Evolutionary conservation across 2,113 vertebrate genomes (phyloP).

Genomic region (Chloebia gouldiae): DNA sequence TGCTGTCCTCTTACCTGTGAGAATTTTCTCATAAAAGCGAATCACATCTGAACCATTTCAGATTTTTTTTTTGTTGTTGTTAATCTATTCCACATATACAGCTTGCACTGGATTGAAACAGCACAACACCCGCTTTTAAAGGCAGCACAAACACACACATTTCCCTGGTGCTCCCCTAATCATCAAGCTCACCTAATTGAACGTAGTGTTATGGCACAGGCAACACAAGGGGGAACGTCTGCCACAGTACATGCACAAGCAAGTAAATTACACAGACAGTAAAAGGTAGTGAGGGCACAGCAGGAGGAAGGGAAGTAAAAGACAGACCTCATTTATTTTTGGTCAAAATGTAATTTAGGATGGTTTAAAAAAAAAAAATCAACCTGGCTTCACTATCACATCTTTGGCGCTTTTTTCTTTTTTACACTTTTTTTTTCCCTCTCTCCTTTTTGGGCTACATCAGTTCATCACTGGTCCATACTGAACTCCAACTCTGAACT

Average conservation of each 20-base stretch:
- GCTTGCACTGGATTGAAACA: constrained; percentile 31
- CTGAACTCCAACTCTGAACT: constrained; percentile 48
- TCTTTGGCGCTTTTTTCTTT: background rate
- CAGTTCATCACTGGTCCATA: constrained; percentile 25
- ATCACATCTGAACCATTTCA: background rate
- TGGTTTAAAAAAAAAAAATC: constrained; percentile 17
- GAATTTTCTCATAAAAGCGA: constrained; percentile 37
- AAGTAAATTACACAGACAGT: constrained; percentile 53
- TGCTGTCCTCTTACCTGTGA: constrained; percentile 66
- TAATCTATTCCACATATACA: constrained; percentile 6
- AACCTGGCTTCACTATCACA: constrained; percentile 60
- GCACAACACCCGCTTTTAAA: background rate
- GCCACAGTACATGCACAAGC: constrained; percentile 74
- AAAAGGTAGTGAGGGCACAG: constrained; percentile 21
- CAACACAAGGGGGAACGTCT: constrained; percentile 23
- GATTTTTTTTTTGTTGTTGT: background rate
- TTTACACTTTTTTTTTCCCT: background rate
- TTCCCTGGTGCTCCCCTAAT: background rate
- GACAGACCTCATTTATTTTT: background rate
- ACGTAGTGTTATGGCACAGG: constrained; percentile 48
- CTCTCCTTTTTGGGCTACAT: constrained; percentile 49
- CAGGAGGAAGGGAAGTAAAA: constrained; percentile 12
- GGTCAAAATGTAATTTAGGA: constrained; percentile 36
- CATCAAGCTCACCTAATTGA: background rate
- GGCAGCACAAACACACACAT: background rate